Percentiles rank a stretch among this genome's conserved stretches.
Conservation (phyloP, 1,140 invertebrate genomes). For the Charaxes varanes region DNA sequence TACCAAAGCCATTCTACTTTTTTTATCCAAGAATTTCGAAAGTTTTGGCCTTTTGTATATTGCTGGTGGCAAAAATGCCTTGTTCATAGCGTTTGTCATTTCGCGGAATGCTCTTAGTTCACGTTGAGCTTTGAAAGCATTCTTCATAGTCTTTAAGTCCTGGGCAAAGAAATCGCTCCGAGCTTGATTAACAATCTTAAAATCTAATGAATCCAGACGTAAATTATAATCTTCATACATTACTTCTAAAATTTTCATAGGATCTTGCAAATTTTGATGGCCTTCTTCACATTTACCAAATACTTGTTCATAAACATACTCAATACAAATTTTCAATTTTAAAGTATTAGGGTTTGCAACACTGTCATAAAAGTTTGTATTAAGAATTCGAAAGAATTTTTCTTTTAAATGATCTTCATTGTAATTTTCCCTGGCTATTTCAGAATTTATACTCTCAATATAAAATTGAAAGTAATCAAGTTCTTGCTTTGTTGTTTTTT, state of each 20-base stretch:
- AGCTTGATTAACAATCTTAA: conserved; percentile 74
- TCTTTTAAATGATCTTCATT: conserved; percentile 50
- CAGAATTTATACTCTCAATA: conserved; percentile 49
- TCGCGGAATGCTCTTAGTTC: conserved; percentile 75
- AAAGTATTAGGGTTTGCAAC: conserved; percentile 76
- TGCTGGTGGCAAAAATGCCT: conserved; percentile 72
- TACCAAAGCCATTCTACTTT: conserved; percentile 33
- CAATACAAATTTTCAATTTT: conserved; percentile 76
- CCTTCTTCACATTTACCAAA: conserved; percentile 74
- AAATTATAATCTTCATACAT: conserved; percentile 76
- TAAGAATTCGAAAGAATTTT: conserved; percentile 58
- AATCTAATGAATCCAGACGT: conserved; percentile 75
- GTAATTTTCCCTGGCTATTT: conserved; percentile 50
- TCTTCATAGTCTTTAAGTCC: conserved; percentile 74
- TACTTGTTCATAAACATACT: conserved; percentile 79
- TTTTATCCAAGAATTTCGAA: conserved; percentile 45
- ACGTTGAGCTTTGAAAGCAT: conserved; percentile 75
- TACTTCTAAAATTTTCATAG: conserved; percentile 77
- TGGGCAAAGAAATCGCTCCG: conserved; percentile 76
- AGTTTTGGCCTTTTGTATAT: conserved; percentile 39
- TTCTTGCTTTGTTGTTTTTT: conserved; percentile 44
- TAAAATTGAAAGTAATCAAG: conserved; percentile 64
- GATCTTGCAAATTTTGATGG: conserved; percentile 71
- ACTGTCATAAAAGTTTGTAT: conserved; percentile 55
- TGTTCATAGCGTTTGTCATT: conserved; percentile 71